These are phyloP conservation scores for Chloroclystis v-ata DNA, from an alignment of 2,888 invertebrate species.

Conservation along the genomic window DNA sequence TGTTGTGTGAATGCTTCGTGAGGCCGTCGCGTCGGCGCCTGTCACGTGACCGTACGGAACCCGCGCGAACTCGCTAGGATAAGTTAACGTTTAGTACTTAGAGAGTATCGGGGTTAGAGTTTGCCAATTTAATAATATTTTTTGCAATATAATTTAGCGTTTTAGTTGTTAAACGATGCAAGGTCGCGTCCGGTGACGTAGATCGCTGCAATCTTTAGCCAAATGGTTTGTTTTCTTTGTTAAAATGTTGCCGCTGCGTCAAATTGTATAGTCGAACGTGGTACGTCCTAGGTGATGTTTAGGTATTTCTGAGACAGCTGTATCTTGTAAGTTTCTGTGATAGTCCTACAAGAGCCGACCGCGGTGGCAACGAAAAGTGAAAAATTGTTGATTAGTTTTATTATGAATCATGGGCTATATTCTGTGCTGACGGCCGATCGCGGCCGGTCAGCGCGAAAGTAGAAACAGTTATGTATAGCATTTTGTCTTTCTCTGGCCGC, in stretches of 20 bases:
- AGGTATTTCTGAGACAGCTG: conserved; percentile 19
- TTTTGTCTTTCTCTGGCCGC: conserved; percentile 43
- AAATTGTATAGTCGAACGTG: too few species aligned
- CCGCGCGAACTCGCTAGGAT: conserved; percentile 37
- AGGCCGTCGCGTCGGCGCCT: conserved; percentile 12
- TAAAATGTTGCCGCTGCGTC: conserved; percentile 16
- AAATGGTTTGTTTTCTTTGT: conserved; percentile 41
- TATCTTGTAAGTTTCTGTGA: conserved; percentile 24
- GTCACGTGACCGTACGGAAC: conserved; percentile 16
- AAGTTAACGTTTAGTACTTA: conserved; percentile 66
- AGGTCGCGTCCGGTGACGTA: conserved; percentile 28
- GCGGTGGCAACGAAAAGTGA: conserved; percentile 32
- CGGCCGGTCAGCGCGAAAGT: conserved; percentile 46
- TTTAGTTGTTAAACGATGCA: conserved; percentile 37
- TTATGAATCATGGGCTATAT: conserved; percentile 37
- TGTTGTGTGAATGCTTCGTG: conserved; percentile 36
- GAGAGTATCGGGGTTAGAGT: conserved; percentile 48
- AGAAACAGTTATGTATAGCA: conserved; percentile 22
- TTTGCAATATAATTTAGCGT: conserved; percentile 49
- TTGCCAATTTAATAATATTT: conserved; percentile 49
- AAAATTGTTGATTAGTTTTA: conserved; percentile 66
- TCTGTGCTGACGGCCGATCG: conserved; percentile 25
- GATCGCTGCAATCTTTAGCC: conserved; percentile 42
- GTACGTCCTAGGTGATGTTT: too few species aligned
- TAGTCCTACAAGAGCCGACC: conserved; percentile 18